Conservation (phyloP, 2,797 vertebrate species). For the Enteromius anoplus region DNA sequence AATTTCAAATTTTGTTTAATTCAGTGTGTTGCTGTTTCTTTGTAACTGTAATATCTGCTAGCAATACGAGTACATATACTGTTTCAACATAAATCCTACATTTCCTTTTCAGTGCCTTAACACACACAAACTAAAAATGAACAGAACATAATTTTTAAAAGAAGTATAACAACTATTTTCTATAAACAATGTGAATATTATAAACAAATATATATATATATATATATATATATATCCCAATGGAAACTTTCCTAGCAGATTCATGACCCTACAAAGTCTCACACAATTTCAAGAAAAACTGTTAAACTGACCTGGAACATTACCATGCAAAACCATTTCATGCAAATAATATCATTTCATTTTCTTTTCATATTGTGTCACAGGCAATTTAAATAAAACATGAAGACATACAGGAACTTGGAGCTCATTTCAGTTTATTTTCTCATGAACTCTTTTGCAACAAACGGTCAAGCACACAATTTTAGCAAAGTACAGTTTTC, state of each 20-base stretch:
- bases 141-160: too few species aligned
- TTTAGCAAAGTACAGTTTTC: slow-evolving; percentile 12
- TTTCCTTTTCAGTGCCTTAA: neutral
- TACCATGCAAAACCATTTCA: neutral
- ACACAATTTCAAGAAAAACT: too few species aligned
- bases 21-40: neutral
- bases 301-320: neutral
- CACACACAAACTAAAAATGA: neutral
- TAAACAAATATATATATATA: neutral
- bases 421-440: slow-evolving; percentile 22
- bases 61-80: neutral
- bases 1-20: neutral
- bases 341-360: neutral
- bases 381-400: neutral
- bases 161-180: neutral
- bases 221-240: too few species aligned
- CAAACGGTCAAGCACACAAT: slow-evolving; percentile 8
- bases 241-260: too few species aligned
- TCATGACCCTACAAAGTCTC: too few species aligned
- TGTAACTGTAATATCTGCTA: neutral
- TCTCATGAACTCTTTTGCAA: slow-evolving; percentile 31
- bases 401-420: neutral
- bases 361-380: neutral
- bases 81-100: neutral
- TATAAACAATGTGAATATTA: neutral